Percentiles rank a stretch among this genome's conserved stretches.
These are phyloP conservation scores for Acanthosepion pharaonis DNA, from an alignment of 2,888 invertebrate genomes.

Conservation along the genomic window DNA sequence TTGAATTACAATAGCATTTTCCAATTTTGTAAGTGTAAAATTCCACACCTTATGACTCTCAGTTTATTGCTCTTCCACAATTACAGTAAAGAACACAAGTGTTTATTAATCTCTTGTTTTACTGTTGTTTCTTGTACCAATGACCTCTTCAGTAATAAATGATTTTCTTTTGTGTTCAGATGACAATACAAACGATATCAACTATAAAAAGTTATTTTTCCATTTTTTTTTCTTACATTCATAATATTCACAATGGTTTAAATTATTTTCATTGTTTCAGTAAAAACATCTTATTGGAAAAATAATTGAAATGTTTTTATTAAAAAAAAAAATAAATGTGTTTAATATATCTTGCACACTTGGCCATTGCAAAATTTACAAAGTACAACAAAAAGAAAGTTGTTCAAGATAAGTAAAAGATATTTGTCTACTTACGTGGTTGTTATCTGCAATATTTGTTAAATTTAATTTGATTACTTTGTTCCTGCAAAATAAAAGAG, in stretches of 20 bases:
- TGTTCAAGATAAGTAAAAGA: not conserved
- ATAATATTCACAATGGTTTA: not conserved
- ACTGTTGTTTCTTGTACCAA: no score
- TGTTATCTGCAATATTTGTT: constrained; percentile 23
- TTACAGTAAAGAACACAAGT: no score
- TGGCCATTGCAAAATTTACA: not conserved
- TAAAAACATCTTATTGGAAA: no score
- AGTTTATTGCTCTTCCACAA: no score
- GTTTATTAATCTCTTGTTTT: no score
- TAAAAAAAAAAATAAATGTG: not conserved
- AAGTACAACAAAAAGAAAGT: not conserved
- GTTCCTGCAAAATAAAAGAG: constrained; percentile 5
- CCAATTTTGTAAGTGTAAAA: no score
- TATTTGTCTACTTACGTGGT: not conserved
- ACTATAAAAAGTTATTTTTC: not conserved
- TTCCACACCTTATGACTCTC: no score
- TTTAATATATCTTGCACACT: not conserved
- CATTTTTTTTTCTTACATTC: not conserved
- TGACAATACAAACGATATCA: not conserved
- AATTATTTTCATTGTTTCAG: not conserved
- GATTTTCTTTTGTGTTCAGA: not conserved
- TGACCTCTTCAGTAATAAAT: no score
- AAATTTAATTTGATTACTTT: constrained; percentile 33
- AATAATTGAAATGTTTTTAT: not conserved
- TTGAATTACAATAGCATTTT: no score